A percentile compares a stretch with the other conserved stretches of the same genome.
Evolutionary conservation across 2,888 invertebrate genomes (phyloP).

Genomic region (Philhelius pedissequus): DNA sequence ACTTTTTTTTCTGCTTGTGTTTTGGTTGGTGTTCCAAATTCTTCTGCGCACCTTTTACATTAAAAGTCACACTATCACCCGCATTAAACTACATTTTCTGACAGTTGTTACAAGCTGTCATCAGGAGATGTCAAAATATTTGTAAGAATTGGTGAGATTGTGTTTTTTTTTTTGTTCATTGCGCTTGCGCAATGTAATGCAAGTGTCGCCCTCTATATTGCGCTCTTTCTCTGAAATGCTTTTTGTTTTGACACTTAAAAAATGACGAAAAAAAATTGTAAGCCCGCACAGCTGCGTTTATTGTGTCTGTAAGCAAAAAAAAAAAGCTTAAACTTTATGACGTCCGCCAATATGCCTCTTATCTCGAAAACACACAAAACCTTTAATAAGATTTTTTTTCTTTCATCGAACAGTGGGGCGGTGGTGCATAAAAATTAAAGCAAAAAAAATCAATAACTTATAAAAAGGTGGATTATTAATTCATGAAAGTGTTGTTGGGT

Average conservation of each 20-base stretch:
- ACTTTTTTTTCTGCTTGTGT: not conserved
- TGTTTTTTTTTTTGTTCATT: not conserved
- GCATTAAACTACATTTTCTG: slow-evolving; percentile 46
- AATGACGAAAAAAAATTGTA: not conserved
- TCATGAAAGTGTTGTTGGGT: too few species aligned
- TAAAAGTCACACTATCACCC: slow-evolving; percentile 49
- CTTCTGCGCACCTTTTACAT: slow-evolving; percentile 34
- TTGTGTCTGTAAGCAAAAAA: not conserved
- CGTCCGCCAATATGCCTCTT: not conserved
- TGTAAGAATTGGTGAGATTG: too few species aligned
- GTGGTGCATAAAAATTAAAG: not conserved
- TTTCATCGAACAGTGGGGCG: not conserved
- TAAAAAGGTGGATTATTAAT: not conserved
- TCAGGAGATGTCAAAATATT: slow-evolving; percentile 32
- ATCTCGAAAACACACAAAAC: not conserved
- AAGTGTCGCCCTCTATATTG: not conserved
- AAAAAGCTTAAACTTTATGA: not conserved
- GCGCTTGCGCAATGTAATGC: not conserved
- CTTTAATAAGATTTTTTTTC: not conserved
- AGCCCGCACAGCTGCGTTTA: not conserved
- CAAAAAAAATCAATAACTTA: not conserved
- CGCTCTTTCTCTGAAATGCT: not conserved
- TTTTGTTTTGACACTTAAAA: slow-evolving; percentile 5
- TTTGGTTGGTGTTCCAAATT: not conserved
- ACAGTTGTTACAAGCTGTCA: slow-evolving; percentile 49